phyloP scores from a whole-genome alignment of 1,140 invertebrate genomes.

The Physella acuta region DNA sequence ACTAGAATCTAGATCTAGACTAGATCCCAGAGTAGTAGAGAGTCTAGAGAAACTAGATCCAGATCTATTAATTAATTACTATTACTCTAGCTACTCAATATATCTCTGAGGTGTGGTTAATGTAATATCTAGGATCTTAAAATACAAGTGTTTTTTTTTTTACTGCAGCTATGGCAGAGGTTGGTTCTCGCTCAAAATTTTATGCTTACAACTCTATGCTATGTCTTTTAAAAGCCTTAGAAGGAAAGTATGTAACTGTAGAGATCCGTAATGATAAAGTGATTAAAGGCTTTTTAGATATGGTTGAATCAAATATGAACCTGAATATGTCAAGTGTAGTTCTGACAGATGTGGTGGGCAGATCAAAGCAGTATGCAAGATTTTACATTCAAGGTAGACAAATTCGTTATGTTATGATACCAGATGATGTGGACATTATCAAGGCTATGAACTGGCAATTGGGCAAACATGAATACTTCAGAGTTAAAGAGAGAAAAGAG shows the following conservation, averaged over 20 bases:
- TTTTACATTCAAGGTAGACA: conserved; percentile 70
- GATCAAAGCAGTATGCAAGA: conserved; percentile 59
- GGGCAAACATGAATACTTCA: conserved; percentile 6
- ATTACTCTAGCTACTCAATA: too few species aligned
- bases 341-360: conserved; percentile 65
- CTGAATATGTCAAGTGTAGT: conserved; percentile 67
- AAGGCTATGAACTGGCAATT: conserved; percentile 39
- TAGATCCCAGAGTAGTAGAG: too few species aligned
- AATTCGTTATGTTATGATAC: conserved; percentile 71
- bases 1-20: too few species aligned
- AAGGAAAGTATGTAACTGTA: conserved; percentile 68
- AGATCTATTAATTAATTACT: too few species aligned
- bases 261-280: conserved; percentile 70
- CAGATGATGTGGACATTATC: conserved; percentile 56
- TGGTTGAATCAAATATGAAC: conserved; percentile 73
- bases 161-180: too few species aligned
- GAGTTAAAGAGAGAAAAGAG: conserved; percentile 9
- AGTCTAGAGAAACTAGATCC: too few species aligned
- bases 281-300: conserved; percentile 64
- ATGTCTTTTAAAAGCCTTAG: conserved; percentile 67
- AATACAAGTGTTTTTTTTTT: too few species aligned
- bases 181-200: conserved; percentile 28
- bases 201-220: conserved; percentile 45
- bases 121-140: too few species aligned
- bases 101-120: too few species aligned